These are phyloP conservation scores for Lottia gigantea DNA, from an alignment of 2,888 invertebrate genomes.

Conservation along the genomic window DNA sequence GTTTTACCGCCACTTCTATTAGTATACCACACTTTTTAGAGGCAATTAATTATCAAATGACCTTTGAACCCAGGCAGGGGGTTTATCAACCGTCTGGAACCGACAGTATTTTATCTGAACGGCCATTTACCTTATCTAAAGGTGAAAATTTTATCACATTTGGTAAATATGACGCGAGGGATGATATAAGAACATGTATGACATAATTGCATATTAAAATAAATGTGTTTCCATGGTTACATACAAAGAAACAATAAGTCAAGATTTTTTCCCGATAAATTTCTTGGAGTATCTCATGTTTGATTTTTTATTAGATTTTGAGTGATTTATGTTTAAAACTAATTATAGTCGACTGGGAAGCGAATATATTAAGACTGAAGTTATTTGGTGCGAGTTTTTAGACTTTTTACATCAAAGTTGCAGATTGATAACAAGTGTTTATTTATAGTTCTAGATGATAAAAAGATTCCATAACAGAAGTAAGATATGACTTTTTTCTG, in stretches of 20 bases:
- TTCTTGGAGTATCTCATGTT: not conserved
- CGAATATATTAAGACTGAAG: too few relatives aligned
- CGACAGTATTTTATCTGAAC: not conserved
- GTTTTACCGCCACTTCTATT: not conserved
- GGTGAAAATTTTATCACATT: not conserved
- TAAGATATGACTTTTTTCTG: too few relatives aligned
- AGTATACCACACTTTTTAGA: not conserved
- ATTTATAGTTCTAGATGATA: too few relatives aligned
- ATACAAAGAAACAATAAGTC: not conserved
- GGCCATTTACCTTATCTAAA: not conserved
- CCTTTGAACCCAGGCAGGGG: not conserved
- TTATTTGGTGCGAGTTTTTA: too few relatives aligned
- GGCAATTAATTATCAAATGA: not conserved
- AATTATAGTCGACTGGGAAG: too few relatives aligned
- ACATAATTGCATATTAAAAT: too few relatives aligned
- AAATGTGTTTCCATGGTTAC: not conserved
- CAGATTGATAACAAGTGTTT: too few relatives aligned
- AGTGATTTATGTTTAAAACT: too few relatives aligned
- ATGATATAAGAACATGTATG: too few relatives aligned
- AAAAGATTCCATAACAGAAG: too few relatives aligned
- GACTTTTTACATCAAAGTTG: too few relatives aligned
- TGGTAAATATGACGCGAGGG: not conserved
- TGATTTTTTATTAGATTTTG: too few relatives aligned
- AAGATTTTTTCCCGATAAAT: not conserved
- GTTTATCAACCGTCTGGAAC: constrained; percentile 1